These are phyloP conservation scores for Podargus strigoides DNA, from an alignment of 2,797 vertebrate genomes.

Conservation along the genomic window DNA sequence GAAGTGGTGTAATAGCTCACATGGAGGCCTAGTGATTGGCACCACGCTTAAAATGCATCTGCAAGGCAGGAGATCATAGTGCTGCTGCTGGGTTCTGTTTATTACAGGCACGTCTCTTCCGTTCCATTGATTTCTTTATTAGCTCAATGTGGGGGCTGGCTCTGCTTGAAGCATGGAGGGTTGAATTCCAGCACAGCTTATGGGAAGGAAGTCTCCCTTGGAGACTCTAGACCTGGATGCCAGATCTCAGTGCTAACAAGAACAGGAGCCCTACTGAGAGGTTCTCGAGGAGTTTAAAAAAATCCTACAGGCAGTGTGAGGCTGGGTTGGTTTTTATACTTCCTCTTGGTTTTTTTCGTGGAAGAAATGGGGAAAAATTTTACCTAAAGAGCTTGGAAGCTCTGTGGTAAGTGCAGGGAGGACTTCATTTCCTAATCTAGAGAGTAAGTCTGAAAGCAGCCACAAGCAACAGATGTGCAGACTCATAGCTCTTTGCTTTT, in stretches of 20 bases:
- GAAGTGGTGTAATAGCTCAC: constrained; percentile 71
- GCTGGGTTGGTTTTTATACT: not conserved
- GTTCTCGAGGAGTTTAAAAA: not conserved
- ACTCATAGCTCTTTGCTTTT: not conserved
- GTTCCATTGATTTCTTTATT: constrained; percentile 64
- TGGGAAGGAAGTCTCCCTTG: not conserved
- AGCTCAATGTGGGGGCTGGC: not conserved
- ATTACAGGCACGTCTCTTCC: constrained; percentile 65
- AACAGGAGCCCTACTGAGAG: not conserved
- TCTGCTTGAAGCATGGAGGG: constrained; percentile 20
- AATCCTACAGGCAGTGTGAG: not conserved
- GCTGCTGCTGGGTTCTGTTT: constrained; percentile 60
- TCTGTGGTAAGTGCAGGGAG: not conserved
- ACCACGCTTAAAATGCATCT: constrained; percentile 57
- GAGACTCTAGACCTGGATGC: not conserved
- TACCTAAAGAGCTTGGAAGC: not conserved
- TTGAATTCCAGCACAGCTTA: constrained; percentile 47
- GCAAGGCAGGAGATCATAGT: constrained; percentile 59
- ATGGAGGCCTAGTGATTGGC: constrained; percentile 55
- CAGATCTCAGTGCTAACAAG: not conserved
- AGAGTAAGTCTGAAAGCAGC: not conserved
- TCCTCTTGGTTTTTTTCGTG: not conserved
- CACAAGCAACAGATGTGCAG: not conserved
- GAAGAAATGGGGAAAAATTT: not conserved
- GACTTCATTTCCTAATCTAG: not conserved